Evolutionary conservation across 2,888 invertebrate genomes (phyloP).

Genomic region (Lysandra coridon): DNA sequence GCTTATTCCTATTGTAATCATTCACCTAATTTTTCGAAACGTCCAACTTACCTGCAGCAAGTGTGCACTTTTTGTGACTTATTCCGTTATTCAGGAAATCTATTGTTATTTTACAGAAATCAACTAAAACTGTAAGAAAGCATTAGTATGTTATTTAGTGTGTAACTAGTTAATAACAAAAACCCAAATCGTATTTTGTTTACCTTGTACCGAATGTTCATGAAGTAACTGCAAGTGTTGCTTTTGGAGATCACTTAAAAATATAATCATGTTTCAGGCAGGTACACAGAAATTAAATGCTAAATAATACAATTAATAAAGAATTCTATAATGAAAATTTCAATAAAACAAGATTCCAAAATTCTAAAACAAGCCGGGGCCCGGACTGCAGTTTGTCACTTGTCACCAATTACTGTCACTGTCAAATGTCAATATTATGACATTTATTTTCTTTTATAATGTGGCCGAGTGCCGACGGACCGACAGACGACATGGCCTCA

Average conservation of each 20-base stretch:
- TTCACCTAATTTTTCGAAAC: neutral
- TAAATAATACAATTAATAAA: neutral
- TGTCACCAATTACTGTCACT: neutral
- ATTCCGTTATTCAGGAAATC: constrained; percentile 85
- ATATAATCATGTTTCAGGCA: constrained; percentile 69
- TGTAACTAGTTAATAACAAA: neutral
- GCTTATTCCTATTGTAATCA: neutral
- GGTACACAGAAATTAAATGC: neutral
- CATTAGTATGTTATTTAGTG: constrained; percentile 7
- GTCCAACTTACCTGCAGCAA: constrained; percentile 78
- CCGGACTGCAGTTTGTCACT: neutral
- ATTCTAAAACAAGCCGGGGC: neutral
- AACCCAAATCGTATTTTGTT: neutral
- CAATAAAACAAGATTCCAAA: neutral
- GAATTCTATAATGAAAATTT: neutral
- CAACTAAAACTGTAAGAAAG: constrained; percentile 81
- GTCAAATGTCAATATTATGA: no score
- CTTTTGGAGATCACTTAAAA: constrained; percentile 71
- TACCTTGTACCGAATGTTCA: constrained; percentile 66
- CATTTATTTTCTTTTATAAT: no score
- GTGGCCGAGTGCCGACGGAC: no score
- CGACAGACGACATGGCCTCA: no score
- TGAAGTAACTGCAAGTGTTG: constrained; percentile 64
- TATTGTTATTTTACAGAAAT: constrained; percentile 85
- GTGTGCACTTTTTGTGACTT: constrained; percentile 81